phyloP scores from a whole-genome alignment of 2,797 vertebrate genomes.

The Hippoglossus hippoglossus region DNA sequence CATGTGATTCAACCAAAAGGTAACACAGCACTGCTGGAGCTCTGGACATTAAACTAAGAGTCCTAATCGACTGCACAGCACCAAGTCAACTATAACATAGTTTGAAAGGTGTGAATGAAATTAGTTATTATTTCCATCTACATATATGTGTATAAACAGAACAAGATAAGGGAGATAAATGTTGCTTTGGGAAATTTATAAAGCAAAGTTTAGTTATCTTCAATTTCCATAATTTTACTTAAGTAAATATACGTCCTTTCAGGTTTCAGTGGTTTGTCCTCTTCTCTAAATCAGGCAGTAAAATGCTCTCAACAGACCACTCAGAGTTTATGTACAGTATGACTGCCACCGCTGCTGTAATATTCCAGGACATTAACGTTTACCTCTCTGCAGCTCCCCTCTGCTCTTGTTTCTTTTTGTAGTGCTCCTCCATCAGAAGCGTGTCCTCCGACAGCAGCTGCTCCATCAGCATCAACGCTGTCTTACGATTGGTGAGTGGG shows the following conservation, averaged over 20 bases:
- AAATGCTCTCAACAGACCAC: background rate
- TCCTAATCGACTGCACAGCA: slow-evolving; percentile 19
- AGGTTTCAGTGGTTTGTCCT: background rate
- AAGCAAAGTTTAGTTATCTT: background rate
- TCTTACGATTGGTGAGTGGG: slow-evolving; percentile 86
- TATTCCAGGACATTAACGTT: slow-evolving; percentile 28
- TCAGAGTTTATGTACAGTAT: background rate
- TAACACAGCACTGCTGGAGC: slow-evolving; percentile 39
- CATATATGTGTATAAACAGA: background rate
- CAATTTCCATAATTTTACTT: background rate
- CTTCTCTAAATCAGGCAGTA: background rate
- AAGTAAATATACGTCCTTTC: background rate
- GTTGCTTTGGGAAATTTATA: background rate
- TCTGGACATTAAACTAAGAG: slow-evolving; percentile 20
- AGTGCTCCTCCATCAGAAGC: slow-evolving; percentile 88
- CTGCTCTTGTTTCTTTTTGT: slow-evolving; percentile 84
- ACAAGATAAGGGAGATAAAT: background rate
- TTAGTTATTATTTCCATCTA: background rate
- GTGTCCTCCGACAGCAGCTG: slow-evolving; percentile 89
- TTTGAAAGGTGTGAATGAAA: too few relatives aligned
- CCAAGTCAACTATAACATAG: background rate
- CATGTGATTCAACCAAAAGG: slow-evolving; percentile 48
- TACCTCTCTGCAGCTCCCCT: slow-evolving; percentile 70
- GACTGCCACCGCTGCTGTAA: background rate
- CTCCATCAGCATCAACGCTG: slow-evolving; percentile 91